Percentiles rank a stretch among this genome's conserved stretches.
phyloP scores from a whole-genome alignment of 2,797 vertebrate species.

The Masticophis lateralis region DNA sequence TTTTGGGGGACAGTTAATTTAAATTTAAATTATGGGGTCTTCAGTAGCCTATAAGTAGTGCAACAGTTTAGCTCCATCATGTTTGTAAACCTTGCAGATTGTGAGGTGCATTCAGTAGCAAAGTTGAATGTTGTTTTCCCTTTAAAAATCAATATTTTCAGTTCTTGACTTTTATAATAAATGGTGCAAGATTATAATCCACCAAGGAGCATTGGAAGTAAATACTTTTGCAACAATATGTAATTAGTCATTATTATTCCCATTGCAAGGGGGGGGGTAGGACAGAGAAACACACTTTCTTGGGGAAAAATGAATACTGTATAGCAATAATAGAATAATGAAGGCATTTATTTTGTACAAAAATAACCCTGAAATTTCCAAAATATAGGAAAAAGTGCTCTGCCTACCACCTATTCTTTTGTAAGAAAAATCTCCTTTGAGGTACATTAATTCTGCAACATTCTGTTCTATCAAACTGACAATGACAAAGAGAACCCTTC shows the following conservation, averaged over 20 bases:
- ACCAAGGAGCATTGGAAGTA: background rate
- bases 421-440: background rate
- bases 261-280: background rate
- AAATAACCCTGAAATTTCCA: background rate
- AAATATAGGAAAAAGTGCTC: background rate
- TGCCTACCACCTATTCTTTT: background rate
- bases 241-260: background rate
- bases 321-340: background rate
- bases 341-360: background rate
- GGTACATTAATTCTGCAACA: constrained; percentile 15
- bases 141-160: background rate
- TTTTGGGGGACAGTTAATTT: background rate
- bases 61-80: background rate
- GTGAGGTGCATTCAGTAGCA: background rate
- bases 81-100: background rate
- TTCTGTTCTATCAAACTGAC: constrained; percentile 19
- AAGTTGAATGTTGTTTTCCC: background rate
- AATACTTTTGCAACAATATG: background rate
- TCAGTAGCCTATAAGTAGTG: background rate
- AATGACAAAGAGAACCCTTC: constrained; percentile 24
- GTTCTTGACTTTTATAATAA: background rate
- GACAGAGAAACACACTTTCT: background rate
- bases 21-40: background rate
- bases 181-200: background rate
- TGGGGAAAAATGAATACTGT: constrained; percentile 9